phyloP scores from a whole-genome alignment of 2,888 invertebrate species.

The Chloromyia formosa region DNA sequence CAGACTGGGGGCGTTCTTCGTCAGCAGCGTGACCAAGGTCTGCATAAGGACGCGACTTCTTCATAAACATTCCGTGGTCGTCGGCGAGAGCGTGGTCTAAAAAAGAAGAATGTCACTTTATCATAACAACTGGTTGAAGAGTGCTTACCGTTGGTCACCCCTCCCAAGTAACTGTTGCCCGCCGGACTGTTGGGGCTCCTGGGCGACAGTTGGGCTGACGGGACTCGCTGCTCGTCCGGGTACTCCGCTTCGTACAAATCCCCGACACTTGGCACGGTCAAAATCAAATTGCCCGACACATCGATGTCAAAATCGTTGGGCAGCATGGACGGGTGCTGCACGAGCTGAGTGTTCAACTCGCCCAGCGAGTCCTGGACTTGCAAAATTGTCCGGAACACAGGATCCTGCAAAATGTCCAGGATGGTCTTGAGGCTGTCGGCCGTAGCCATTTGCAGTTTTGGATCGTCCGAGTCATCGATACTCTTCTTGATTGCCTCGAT shows the following conservation, averaged over 20 bases:
- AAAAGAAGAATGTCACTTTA: neutral
- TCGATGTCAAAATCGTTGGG: slow-evolving; percentile 94
- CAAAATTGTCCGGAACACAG: slow-evolving; percentile 88
- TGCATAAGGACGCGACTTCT: slow-evolving; percentile 72
- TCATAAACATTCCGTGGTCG: slow-evolving; percentile 63
- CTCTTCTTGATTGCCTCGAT: slow-evolving; percentile 87
- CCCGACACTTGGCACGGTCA: slow-evolving; percentile 71
- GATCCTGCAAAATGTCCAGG: slow-evolving; percentile 86
- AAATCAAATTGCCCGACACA: slow-evolving; percentile 77
- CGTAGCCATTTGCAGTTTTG: slow-evolving; percentile 76
- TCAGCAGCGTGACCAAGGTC: slow-evolving; percentile 57
- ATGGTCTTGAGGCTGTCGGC: slow-evolving; percentile 84
- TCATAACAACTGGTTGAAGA: neutral
- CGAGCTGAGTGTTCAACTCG: slow-evolving; percentile 85
- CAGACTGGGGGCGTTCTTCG: slow-evolving; percentile 70
- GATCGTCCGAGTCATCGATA: slow-evolving; percentile 85
- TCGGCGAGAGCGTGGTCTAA: slow-evolving; percentile 48
- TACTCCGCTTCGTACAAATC: slow-evolving; percentile 69
- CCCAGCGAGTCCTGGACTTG: slow-evolving; percentile 90
- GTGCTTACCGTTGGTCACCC: slow-evolving; percentile 49
- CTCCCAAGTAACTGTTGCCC: slow-evolving; percentile 47
- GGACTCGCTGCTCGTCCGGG: slow-evolving; percentile 79
- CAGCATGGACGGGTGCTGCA: slow-evolving; percentile 90
- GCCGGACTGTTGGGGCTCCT: slow-evolving; percentile 71
- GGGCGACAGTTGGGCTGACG: slow-evolving; percentile 78